Evolutionary conservation across 2,888 invertebrate genomes (phyloP).

Genomic region (Oasisia sp.): DNA sequence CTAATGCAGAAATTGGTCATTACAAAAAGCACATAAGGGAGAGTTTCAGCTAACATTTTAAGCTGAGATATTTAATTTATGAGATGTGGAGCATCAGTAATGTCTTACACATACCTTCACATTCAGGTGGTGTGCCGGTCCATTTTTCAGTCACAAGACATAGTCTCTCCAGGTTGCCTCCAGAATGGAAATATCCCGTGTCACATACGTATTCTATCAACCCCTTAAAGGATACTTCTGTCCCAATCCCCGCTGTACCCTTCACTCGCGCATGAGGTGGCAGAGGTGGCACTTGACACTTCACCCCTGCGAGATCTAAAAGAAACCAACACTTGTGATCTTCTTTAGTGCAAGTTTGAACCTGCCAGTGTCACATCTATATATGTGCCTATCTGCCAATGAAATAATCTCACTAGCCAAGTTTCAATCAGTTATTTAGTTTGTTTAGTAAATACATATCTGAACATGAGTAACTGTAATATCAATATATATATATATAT

Average conservation of each 20-base stretch:
- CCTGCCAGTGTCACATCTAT: not conserved
- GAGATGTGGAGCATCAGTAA: no score
- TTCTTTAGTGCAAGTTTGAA: not conserved
- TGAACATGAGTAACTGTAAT: no score
- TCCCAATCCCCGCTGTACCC: not conserved
- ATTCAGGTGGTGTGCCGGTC: not conserved
- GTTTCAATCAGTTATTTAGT: not conserved
- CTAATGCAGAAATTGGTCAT: no score
- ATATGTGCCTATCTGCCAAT: not conserved
- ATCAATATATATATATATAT: no score
- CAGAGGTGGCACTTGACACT: not conserved
- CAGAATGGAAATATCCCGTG: not conserved
- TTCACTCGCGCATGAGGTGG: not conserved
- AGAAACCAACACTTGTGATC: no score
- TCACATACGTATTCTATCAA: not conserved
- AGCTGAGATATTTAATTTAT: no score
- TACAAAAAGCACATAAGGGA: no score
- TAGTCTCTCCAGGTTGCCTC: not conserved
- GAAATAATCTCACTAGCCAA: not conserved
- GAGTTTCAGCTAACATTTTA: no score
- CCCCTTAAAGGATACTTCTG: not conserved
- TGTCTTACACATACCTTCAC: not conserved
- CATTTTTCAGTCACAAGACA: not conserved
- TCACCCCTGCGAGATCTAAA: not conserved
- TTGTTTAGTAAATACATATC: not conserved